Base-by-base conservation (phyloP, 2,888 invertebrate genomes). In the Meloe dianella region DNA sequence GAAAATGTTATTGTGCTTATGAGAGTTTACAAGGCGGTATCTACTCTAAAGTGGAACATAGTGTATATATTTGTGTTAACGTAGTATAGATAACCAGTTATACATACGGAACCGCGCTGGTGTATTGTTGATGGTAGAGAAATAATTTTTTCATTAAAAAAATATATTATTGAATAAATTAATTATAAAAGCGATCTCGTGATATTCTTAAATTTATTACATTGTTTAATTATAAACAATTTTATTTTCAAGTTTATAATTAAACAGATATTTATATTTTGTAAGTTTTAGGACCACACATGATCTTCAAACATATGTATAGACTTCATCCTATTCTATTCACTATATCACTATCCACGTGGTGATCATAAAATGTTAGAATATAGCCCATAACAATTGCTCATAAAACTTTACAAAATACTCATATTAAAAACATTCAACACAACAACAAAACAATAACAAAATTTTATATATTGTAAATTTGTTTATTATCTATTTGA, bases 281-380 rank as follows among this genome's bases (percentile, higher is more conserved):
- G n/a, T n/a, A n/a, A n/a, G 12, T 14, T 24, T 54, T 54, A 12
- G 54, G 54, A 54, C 54, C 54, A 54, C 54, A 54, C 54, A 54
- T 54, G 54, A 54, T 54, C 47, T 20, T 24, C 6, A 0, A 54
- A 54, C 54, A 54, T 24, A 10, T 22, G 22, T 51, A 8, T 5
- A 38, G 5, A 24, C 24, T 54, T n/a, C n/a, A 12, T 54, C 24
- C 24, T 54, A 8, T 14, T 4, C 24, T 24, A 54, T 54, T 24
- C 24, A 20, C 72, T 71, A 63, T n/a, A n/a, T n/a, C n/a, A n/a
- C n/a, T n/a, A 60, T 68, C 68, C 68, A 65, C 65, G 65, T 68
- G 65, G 63, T 63, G 63, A 47, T 63, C 68, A 57, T 68, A 68
- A 68, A 68, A 63, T 47, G 61, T 65, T 54, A 14, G 54, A 14